phyloP scores from a whole-genome alignment of 2,888 invertebrate species.

The Bombylius discolor region DNA sequence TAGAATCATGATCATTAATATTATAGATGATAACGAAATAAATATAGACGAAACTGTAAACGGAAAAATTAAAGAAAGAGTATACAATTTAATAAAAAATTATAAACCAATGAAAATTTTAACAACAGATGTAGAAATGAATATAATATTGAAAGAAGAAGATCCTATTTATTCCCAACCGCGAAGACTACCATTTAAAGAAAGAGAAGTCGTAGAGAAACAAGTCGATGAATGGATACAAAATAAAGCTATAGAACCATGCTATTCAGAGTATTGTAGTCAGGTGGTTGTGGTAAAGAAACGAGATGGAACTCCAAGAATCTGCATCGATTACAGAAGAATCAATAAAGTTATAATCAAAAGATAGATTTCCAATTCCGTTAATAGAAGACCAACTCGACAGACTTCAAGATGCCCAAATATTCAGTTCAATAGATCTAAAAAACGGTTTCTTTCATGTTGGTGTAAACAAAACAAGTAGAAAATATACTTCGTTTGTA shows the following conservation, averaged over 20 bases:
- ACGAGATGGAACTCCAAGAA: conserved; percentile 7
- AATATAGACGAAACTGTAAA: too few relatives aligned
- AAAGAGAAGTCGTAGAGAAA: conserved; percentile 8
- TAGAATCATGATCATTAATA: too few relatives aligned
- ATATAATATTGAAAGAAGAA: conserved; percentile 10
- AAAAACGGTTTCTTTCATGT: too few relatives aligned
- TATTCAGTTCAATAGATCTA: too few relatives aligned
- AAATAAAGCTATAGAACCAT: conserved; percentile 3
- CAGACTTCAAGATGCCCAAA: too few relatives aligned
- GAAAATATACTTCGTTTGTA: too few relatives aligned
- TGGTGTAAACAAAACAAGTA: too few relatives aligned
- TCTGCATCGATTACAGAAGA: conserved; percentile 2
- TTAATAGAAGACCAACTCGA: not conserved
- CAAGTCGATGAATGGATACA: too few relatives aligned
- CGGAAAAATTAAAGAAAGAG: too few relatives aligned
- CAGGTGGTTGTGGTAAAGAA: conserved; percentile 9
- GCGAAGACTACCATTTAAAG: conserved; percentile 8
- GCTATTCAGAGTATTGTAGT: conserved; percentile 9
- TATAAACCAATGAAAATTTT: not conserved
- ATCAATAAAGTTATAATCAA: conserved; percentile 1
- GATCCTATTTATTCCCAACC: conserved; percentile 3
- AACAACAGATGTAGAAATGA: conserved; percentile 9
- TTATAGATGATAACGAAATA: too few relatives aligned
- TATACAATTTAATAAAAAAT: not conserved
- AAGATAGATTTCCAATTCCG: conserved; percentile 8